Base-by-base conservation (phyloP, 2,113 vertebrate species). In the Nematolebias whitei region DNA sequence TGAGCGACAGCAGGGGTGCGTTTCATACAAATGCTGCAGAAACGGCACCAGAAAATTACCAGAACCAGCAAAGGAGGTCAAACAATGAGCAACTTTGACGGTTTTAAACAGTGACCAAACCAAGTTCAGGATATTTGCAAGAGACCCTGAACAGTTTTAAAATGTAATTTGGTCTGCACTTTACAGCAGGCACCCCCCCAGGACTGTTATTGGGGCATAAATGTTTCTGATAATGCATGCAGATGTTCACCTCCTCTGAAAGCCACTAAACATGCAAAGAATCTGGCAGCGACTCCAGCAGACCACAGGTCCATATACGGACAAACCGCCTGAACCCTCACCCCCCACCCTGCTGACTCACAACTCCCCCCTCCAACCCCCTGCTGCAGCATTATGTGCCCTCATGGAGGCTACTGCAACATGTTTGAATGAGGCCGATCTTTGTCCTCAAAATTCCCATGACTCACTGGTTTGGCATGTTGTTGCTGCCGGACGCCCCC, bases 181-280 rank as follows among this genome's bases (percentile, higher is more conserved):
- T 29, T 29, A 29, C 26, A 29, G 26, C 26, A n/a, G n/a, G n/a
- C n/a, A n/a, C n/a, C n/a, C n/a, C n/a, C n/a, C n/a, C n/a, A n/a
- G n/a, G n/a, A n/a, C n/a, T n/a, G n/a, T n/a, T n/a, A n/a, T n/a
- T 29, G 26, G 39, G 63, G 49, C 24, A 39, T 29, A 22, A n/a
- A 49, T 32, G 38, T 1, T 58, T 39, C 50, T 32, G 41, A 67
- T 40, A 39, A 49, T 7, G 47, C 24, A 15, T 44, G 43, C 55
- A 9, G 35, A 9, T 18, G 20, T 32, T 70, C 49, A 51, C 55
- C 35, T 56, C 62, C 48, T 72, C 76, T 74, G 61, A 74, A 76
- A 80, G 76, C 82, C 87, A 83, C 79, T 76, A 90, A 91, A 91
- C 88, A 90, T 71, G 74, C 73, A 39, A 84, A 86, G 92, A 93